A percentile compares a stretch with the other conserved stretches of the same genome.
Evolutionary conservation across 1,140 invertebrate genomes (phyloP).

Genomic region (Bombus impatiens): DNA sequence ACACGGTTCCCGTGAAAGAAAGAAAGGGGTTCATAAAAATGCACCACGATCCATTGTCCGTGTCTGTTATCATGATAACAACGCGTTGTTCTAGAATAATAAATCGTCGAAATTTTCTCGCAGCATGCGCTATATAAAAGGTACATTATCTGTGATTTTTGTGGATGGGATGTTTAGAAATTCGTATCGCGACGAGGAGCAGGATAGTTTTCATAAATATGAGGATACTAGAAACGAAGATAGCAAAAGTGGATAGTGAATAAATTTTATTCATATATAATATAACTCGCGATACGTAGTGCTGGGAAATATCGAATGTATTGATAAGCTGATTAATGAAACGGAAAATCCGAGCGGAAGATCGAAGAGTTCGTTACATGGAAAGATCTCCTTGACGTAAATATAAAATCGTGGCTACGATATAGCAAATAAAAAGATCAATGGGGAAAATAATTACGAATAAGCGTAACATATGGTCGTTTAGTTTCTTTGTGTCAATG

Average conservation of each 20-base stretch:
- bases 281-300: background rate
- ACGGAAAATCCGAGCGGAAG: background rate
- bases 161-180: background rate
- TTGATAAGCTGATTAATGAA: background rate
- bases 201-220: background rate
- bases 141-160: too few species aligned
- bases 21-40: background rate
- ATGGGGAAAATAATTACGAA: slow-evolving; percentile 3
- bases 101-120: background rate
- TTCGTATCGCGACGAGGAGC: background rate
- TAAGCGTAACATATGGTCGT: background rate
- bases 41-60: background rate
- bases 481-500: too few species aligned
- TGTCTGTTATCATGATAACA: slow-evolving; percentile 2
- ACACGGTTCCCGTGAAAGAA: background rate
- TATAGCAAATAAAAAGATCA: background rate
- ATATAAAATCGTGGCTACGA: background rate
- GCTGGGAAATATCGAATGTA: background rate
- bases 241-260: background rate
- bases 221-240: background rate
- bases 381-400: background rate
- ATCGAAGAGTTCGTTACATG: too few species aligned
- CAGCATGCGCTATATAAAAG: background rate
- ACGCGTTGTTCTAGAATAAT: background rate
- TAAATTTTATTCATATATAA: background rate